These are phyloP conservation scores for Euplagia quadripunctaria DNA, from an alignment of 2,888 invertebrate species.

Conservation along the genomic window DNA sequence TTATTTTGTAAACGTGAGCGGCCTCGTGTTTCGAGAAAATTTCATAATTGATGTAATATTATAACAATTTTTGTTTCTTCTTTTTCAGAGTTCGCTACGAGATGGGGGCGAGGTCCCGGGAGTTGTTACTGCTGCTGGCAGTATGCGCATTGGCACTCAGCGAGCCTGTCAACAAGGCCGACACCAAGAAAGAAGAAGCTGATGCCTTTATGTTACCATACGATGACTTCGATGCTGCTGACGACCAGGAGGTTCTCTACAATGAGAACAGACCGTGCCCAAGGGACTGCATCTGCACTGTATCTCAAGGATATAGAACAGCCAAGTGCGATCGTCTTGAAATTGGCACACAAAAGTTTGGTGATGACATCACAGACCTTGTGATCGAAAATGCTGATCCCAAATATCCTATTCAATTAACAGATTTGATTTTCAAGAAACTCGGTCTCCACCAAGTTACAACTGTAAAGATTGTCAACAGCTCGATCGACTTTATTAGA, in stretches of 20 bases:
- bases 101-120: constrained; percentile 85
- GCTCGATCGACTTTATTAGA: constrained; percentile 89
- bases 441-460: constrained; percentile 89
- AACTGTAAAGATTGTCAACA: constrained; percentile 90
- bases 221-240: constrained; percentile 80
- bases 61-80: constrained; percentile 52
- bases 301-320: constrained; percentile 88
- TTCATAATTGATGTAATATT: constrained; percentile 64
- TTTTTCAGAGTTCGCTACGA: constrained; percentile 84
- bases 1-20: constrained; percentile 64
- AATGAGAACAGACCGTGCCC: constrained; percentile 87
- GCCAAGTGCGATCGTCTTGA: constrained; percentile 91
- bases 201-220: constrained; percentile 75
- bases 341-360: constrained; percentile 89
- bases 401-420: constrained; percentile 87
- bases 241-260: constrained; percentile 82
- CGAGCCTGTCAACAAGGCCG: constrained; percentile 73
- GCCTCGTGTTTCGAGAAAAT: constrained; percentile 58
- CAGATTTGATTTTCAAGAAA: constrained; percentile 88
- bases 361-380: constrained; percentile 89
- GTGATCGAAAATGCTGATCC: constrained; percentile 89
- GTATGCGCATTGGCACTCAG: constrained; percentile 77
- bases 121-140: constrained; percentile 84
- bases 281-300: constrained; percentile 88
- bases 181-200: constrained; percentile 68